Conservation (phyloP, 1,140 invertebrate genomes). For the Pachyrhynchus sulphureomaculatus region DNA sequence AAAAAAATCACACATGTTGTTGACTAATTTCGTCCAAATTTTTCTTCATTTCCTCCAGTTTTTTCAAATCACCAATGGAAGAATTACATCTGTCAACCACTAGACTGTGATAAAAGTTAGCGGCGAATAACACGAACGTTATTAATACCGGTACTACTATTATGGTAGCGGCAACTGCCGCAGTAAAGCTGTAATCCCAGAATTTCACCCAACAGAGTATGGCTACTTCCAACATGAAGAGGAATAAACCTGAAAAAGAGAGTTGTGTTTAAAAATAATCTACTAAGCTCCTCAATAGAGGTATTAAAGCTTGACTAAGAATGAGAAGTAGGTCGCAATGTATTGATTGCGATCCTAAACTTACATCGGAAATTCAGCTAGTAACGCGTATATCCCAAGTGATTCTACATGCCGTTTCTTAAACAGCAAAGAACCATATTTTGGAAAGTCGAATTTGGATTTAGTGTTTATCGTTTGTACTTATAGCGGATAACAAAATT, state of each 20-base stretch:
- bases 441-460: too few relatives aligned
- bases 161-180: constrained; percentile 79
- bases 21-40: constrained; percentile 62
- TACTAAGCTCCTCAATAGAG: too few relatives aligned
- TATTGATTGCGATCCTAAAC: too few relatives aligned
- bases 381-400: too few relatives aligned
- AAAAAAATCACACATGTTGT: not conserved
- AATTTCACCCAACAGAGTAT: constrained; percentile 90
- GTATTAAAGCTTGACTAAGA: too few relatives aligned
- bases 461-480: too few relatives aligned
- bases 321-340: too few relatives aligned
- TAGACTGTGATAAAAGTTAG: constrained; percentile 86
- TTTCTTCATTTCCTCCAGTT: constrained; percentile 70
- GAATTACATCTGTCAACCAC: constrained; percentile 80
- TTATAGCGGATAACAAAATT: too few relatives aligned
- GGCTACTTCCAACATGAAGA: constrained; percentile 77
- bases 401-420: too few relatives aligned
- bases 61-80: constrained; percentile 65
- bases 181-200: constrained; percentile 76
- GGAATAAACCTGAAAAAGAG: constrained; percentile 66
- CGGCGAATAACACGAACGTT: constrained; percentile 83
- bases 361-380: too few relatives aligned
- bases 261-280: too few relatives aligned
- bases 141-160: constrained; percentile 88
- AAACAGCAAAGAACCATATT: too few relatives aligned